phyloP scores from a whole-genome alignment of 2,797 vertebrate species.

The Picus viridis region DNA sequence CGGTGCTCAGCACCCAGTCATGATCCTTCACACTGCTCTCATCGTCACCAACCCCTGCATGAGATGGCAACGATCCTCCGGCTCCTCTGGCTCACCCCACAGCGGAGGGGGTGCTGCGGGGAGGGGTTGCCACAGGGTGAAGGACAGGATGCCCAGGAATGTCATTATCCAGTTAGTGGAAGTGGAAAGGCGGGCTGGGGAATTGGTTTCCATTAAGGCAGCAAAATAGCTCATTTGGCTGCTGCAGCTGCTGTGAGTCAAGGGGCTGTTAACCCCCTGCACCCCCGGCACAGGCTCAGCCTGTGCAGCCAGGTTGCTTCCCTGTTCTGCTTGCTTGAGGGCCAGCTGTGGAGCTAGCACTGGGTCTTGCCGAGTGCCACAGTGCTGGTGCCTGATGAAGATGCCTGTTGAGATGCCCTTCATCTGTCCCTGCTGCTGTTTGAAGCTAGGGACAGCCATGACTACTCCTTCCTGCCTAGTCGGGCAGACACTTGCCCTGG shows the following conservation, averaged over 20 bases:
- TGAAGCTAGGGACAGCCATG: not conserved
- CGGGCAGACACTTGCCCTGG: rapidly evolving
- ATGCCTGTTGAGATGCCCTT: not conserved
- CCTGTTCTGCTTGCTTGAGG: not conserved
- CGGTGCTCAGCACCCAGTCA: not conserved
- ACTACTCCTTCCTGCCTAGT: not conserved
- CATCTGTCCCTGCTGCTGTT: not conserved
- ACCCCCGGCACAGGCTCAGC: not conserved
- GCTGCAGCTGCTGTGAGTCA: not conserved
- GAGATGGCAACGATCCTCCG: not conserved
- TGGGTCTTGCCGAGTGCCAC: not conserved
- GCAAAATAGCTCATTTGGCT: slow-evolving; percentile 59
- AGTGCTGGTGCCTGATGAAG: not conserved
- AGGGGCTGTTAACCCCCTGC: slow-evolving; percentile 49
- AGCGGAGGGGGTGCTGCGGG: not conserved
- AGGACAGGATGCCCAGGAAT: not conserved
- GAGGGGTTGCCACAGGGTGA: not conserved
- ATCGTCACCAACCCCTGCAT: not conserved
- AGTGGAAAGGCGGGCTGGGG: not conserved
- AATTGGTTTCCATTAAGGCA: slow-evolving; percentile 66
- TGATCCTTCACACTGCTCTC: not conserved
- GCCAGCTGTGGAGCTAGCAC: rapidly evolving
- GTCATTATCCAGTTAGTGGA: slow-evolving; percentile 19
- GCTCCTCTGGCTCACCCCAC: rapidly evolving
- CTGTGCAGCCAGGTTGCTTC: not conserved